Evolutionary conservation across 2,888 invertebrate species (phyloP), one percentile per base, ranked within the genome.

Genomic region (Cyaniris semiargus): DNA sequence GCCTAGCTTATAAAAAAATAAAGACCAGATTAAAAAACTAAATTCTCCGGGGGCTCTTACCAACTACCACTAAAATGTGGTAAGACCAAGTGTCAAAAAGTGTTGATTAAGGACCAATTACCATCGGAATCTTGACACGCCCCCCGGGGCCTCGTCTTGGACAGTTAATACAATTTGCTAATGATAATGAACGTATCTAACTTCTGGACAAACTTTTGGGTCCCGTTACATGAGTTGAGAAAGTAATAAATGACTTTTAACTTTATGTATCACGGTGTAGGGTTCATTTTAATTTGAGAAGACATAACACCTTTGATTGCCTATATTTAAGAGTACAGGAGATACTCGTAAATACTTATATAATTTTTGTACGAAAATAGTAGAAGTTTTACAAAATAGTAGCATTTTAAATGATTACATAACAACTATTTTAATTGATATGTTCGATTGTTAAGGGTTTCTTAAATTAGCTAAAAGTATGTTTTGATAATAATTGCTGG

Each of bases 131-230:
- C 38, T 71, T 71, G 71, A 71, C 71, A 38, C 38, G 71, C n/a
- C 71, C 34, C 21, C 8, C 38, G 71, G 38, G 66, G 7, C 21
- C 71, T 15, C 53, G 18, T 27, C 53, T 76, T 31, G 21, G 76
- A 53, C 56, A 77, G 58, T 72, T 77, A 72, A 77, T 77, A 72
- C 58, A 72, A 77, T 77, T 38, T 76, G 70, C 76, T 77, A 77
- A 77, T 77, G 71, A 77, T 77, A 77, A 77, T 58, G 71, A 77
- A 77, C 72, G 76, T 77, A 58, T 23, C 76, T 34, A 38, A 76
- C 58, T 76, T 71, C 58, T 31, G 34, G 53, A 71, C 13, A 38
- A 76, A 60, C 71, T 48, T 70, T 27, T 18, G 70, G 71, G 70
- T 71, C 56, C 34, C 70, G 21, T 70, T 76, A 71, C 71, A 66